Evolutionary conservation across 1,140 invertebrate genomes (phyloP).

Genomic region (Drosophila carrolli): DNA sequence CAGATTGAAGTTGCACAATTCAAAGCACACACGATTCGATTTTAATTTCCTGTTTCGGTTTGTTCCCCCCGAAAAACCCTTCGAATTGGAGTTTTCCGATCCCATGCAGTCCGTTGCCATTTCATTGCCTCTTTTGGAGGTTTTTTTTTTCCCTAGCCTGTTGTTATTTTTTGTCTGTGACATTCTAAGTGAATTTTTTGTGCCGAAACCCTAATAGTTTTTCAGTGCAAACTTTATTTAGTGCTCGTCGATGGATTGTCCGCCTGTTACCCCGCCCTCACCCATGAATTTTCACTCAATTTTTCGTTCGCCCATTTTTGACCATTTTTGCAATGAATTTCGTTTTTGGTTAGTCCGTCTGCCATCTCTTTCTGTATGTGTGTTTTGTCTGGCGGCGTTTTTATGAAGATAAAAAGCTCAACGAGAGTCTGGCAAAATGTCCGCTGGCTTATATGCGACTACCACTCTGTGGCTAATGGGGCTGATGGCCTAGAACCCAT

Average conservation of each 20-base stretch:
- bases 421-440: conserved; percentile 50
- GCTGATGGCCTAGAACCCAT: conserved; percentile 46
- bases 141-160: conserved; percentile 11
- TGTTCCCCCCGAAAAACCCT: conserved; percentile 18
- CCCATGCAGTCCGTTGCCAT: conserved; percentile 17
- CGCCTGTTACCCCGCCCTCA: conserved; percentile 17
- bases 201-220: conserved; percentile 62
- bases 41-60: conserved; percentile 78
- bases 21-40: conserved; percentile 56
- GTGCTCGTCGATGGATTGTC: conserved; percentile 36
- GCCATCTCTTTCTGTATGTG: conserved; percentile 16
- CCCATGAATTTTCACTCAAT: conserved; percentile 55
- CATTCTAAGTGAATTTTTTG: conserved; percentile 61
- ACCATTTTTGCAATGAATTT: conserved; percentile 74
- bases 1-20: conserved; percentile 30
- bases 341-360: conserved; percentile 20
- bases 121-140: conserved; percentile 43
- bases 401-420: conserved; percentile 83
- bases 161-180: conserved; percentile 47
- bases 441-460: conserved; percentile 41
- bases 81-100: conserved; percentile 4
- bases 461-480: conserved; percentile 69
- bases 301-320: conserved; percentile 59
- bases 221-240: conserved; percentile 72
- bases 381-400: conserved; percentile 64